phyloP scores from a whole-genome alignment of 2,888 invertebrate genomes.

The Aplocera efformata region DNA sequence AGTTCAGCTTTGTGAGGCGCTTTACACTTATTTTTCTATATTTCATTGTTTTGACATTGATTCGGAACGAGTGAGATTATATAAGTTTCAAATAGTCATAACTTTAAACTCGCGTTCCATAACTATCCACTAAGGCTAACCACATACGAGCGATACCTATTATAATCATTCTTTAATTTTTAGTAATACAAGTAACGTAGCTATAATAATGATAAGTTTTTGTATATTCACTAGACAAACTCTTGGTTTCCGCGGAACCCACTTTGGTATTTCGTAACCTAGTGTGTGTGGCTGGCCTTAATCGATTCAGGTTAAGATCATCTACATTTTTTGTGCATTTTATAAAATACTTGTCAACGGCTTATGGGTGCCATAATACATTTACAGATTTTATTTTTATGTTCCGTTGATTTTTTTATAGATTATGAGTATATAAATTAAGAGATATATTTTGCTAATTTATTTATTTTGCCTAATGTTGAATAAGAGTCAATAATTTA shows the following conservation, averaged over 20 bases:
- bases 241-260: no score
- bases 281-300: no score
- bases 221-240: no score
- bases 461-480: conserved; percentile 19
- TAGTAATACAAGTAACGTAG: no score
- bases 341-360: conserved; percentile 2
- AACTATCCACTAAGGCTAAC: no score
- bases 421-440: conserved; percentile 5
- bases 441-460: conserved; percentile 18
- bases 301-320: no score
- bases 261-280: no score
- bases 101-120: conserved; percentile 10
- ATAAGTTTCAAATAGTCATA: background rate
- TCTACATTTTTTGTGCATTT: conserved; percentile 4
- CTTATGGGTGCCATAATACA: conserved; percentile 12
- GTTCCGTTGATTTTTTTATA: conserved; percentile 5
- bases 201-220: no score
- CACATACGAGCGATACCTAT: no score
- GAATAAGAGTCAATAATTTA: conserved; percentile 13
- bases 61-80: conserved; percentile 1
- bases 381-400: conserved; percentile 1
- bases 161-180: no score
- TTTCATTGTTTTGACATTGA: background rate
- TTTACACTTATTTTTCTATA: conserved; percentile 1
- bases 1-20: conserved; percentile 25